Conservation (phyloP, 2,797 vertebrate species). For the Champsocephalus esox region DNA sequence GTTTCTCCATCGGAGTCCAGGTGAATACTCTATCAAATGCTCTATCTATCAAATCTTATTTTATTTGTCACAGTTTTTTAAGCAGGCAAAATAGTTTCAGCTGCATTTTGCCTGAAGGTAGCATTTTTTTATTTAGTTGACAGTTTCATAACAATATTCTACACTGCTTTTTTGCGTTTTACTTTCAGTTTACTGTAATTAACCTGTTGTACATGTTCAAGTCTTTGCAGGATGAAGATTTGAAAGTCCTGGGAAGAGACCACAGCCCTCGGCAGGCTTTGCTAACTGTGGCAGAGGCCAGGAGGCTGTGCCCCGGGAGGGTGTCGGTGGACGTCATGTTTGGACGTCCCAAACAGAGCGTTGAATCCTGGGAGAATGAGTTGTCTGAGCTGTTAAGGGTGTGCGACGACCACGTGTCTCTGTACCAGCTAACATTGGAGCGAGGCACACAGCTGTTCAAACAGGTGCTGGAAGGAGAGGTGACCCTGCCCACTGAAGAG, state of each 20-base stretch:
- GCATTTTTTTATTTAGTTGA: no score
- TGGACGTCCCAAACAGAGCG: constrained; percentile 88
- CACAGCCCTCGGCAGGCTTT: constrained; percentile 87
- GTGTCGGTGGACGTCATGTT: constrained; percentile 94
- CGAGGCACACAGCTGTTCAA: constrained; percentile 90
- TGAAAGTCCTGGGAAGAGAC: constrained; percentile 89
- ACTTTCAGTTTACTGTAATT: no score
- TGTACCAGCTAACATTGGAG: constrained; percentile 95
- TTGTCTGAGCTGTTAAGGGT: constrained; percentile 81
- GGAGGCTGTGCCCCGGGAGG: constrained; percentile 85
- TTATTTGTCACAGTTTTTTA: no score
- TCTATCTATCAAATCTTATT: no score
- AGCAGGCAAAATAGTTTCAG: no score
- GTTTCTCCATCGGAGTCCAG: constrained; percentile 93
- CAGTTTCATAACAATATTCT: no score
- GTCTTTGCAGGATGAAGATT: constrained; percentile 87
- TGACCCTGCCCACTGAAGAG: constrained; percentile 81
- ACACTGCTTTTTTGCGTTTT: no score
- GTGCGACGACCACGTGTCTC: constrained; percentile 89
- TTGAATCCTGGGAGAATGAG: constrained; percentile 82
- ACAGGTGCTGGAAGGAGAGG: constrained; percentile 78
- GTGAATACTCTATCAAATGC: constrained; percentile 70
- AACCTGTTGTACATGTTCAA: constrained; percentile 51
- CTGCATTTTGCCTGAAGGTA: no score
- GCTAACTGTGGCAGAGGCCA: constrained; percentile 83